Evolutionary conservation across 1,140 invertebrate genomes (phyloP), one percentile per base, ranked within the genome.

Genomic region (Carcinoscorpius rotundicauda): DNA sequence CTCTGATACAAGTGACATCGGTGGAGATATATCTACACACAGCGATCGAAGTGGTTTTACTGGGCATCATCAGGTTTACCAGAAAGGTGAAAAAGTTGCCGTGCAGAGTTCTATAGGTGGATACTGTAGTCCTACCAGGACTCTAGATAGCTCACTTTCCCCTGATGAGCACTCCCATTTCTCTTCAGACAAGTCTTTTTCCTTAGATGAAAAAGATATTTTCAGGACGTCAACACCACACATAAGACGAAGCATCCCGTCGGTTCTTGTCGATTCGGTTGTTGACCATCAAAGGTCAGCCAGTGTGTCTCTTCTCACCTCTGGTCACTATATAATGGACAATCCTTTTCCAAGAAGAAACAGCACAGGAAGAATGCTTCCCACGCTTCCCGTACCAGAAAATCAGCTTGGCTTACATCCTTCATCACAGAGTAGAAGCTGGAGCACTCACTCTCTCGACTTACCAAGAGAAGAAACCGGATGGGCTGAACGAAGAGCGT

Each of bases 1-100:
- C 52, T 74, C 73, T 6, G 71, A 64, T 69, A 69, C 59, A 61
- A 73, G 63, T 60, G 72, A 69, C 70, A 69, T 69, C 8, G 57
- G 68, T 3, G 62, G 52, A 48, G 64, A 65, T 9, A 29, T n/a
- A n/a, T 57, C 61, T 11, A 51, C 29, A 4, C 63, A 10, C 5
- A 63, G 49, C 10, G 29, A 11, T 6, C 29, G 51, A 50, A 61
- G 11, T 5, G 29, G 29, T 29, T 29, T 29, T 29, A 29, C 29
- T 29, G 29, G 29, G 29, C 29, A 2, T 2, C 29, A 29, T 29
- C 29, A 29, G 29, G 29, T 29, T 29, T 29, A 29, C 29, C 29
- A 29, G 29, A 29, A 29, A 2, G 29, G 29, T 29, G 2, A 29
- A 29, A 29, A 29, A 0, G 29, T 29, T 29, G 29, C 29, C 2